Evolutionary conservation across 2,888 invertebrate genomes (phyloP).

Genomic region (Hydrotaea cyrtoneurina): DNA sequence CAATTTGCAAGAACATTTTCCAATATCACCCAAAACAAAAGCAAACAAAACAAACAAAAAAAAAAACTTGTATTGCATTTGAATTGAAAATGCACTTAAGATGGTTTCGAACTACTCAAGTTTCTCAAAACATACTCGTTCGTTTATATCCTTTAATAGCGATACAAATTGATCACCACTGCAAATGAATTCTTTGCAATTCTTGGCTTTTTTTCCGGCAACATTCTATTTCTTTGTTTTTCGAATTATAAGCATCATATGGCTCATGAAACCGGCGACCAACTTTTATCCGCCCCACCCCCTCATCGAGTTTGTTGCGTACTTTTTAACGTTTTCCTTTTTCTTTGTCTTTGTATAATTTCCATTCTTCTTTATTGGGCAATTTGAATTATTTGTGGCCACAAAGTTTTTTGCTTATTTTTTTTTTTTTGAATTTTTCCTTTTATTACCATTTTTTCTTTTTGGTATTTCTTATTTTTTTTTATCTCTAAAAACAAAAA

Average conservation of each 20-base stretch:
- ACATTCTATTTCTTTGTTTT: background rate
- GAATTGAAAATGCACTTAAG: background rate
- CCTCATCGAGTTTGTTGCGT: slow-evolving; percentile 42
- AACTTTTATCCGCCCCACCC: slow-evolving; percentile 46
- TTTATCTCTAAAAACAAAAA: too few species aligned
- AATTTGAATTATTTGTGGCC: slow-evolving; percentile 17
- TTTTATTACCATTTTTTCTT: background rate
- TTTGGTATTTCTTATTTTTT: background rate
- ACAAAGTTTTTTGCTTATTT: slow-evolving; percentile 30
- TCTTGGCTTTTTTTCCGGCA: slow-evolving; percentile 57
- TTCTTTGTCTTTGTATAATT: slow-evolving; percentile 27
- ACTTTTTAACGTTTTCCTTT: slow-evolving; percentile 34
- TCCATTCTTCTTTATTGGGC: slow-evolving; percentile 37
- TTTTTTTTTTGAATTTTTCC: slow-evolving; percentile 34
- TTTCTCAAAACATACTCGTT: background rate
- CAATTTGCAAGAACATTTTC: slow-evolving; percentile 17
- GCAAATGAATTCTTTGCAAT: slow-evolving; percentile 35
- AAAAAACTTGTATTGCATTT: slow-evolving; percentile 17
- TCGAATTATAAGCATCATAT: slow-evolving; percentile 37
- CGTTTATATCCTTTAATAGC: background rate
- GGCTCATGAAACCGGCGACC: slow-evolving; percentile 45
- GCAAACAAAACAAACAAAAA: background rate
- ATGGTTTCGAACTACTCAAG: background rate
- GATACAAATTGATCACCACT: slow-evolving; percentile 15
- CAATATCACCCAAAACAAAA: slow-evolving; percentile 23